Evolutionary conservation across 2,888 invertebrate species (phyloP).

Genomic region (Amphimallon solstitiale): DNA sequence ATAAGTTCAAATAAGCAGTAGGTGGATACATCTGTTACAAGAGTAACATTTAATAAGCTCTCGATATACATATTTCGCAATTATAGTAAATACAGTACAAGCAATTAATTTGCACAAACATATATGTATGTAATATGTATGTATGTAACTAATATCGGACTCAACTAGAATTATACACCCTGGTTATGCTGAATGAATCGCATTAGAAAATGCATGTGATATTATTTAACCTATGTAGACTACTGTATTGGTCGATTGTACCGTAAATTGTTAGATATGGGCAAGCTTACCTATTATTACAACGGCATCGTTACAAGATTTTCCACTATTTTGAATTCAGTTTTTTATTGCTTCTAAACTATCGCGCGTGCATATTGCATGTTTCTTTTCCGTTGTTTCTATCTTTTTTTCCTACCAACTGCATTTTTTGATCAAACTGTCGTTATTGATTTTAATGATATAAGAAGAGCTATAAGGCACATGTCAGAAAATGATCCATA

Average conservation of each 20-base stretch:
- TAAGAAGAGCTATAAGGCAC: too few relatives aligned
- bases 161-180: too few relatives aligned
- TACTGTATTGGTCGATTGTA: constrained; percentile 38
- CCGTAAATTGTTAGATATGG: constrained; percentile 51
- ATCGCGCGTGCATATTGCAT: constrained; percentile 7
- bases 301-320: constrained; percentile 50
- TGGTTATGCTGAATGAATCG: too few relatives aligned
- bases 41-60: too few relatives aligned
- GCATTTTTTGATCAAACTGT: too few relatives aligned
- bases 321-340: constrained; percentile 50
- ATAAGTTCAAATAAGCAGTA: too few relatives aligned
- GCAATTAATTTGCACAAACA: constrained; percentile 25
- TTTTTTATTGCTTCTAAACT: constrained; percentile 30
- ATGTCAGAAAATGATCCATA: too few relatives aligned
- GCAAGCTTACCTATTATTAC: constrained; percentile 49
- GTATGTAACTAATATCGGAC: constrained; percentile 41
- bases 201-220: background rate
- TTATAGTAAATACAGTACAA: background rate
- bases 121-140: too few relatives aligned
- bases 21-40: too few relatives aligned
- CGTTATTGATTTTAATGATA: too few relatives aligned
- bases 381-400: background rate
- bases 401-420: background rate
- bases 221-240: background rate
- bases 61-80: background rate